Conservation (phyloP, 2,797 vertebrate species). For the Rhabdomys pumilio region DNA sequence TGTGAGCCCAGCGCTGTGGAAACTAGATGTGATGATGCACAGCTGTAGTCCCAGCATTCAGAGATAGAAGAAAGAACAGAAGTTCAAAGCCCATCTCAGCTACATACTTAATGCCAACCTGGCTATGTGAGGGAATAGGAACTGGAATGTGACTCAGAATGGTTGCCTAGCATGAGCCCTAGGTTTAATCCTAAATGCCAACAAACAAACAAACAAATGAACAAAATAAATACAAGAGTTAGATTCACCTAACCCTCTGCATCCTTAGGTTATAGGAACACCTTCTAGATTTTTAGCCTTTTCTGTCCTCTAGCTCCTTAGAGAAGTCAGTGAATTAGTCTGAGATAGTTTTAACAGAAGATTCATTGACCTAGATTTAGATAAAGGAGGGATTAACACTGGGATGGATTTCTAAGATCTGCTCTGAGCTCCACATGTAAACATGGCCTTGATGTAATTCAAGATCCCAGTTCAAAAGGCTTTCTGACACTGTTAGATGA, state of each 20-base stretch:
- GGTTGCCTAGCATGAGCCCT: background rate
- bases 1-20: background rate
- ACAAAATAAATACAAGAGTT: background rate
- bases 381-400: background rate
- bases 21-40: background rate
- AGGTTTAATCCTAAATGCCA: background rate
- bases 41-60: background rate
- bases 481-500: constrained; percentile 33
- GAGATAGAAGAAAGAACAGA: background rate
- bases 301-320: constrained; percentile 38
- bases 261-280: constrained; percentile 32
- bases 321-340: constrained; percentile 41
- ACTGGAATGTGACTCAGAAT: background rate
- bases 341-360: constrained; percentile 59
- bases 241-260: background rate
- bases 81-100: background rate
- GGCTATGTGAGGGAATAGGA: background rate
- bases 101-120: background rate
- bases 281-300: constrained; percentile 47
- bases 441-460: background rate
- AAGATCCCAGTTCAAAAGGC: constrained; percentile 25
- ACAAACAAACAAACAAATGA: background rate
- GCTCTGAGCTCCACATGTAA: constrained; percentile 41
- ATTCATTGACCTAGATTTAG: constrained; percentile 46
- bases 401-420: constrained; percentile 47